phyloP scores from a whole-genome alignment of 2,888 invertebrate genomes.

The Heliconius cydno region DNA sequence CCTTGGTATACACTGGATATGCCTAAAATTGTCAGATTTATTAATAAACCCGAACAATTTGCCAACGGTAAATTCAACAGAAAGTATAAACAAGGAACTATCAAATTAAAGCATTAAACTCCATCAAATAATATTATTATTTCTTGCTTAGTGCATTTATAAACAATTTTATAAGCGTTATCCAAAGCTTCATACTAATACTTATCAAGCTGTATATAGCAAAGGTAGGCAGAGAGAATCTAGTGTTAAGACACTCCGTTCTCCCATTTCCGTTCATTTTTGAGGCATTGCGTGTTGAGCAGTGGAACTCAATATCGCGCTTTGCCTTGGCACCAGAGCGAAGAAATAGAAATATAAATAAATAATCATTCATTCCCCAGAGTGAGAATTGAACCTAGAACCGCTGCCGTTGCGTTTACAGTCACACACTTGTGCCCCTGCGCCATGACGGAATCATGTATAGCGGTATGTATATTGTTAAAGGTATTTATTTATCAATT shows the following conservation, averaged over 20 bases:
- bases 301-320: too few species aligned
- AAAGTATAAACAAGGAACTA: constrained; percentile 9
- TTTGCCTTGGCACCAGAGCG: too few species aligned
- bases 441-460: too few species aligned
- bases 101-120: background rate
- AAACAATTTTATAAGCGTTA: background rate
- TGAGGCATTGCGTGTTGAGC: too few species aligned
- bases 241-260: too few species aligned
- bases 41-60: background rate
- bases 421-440: too few species aligned
- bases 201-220: too few species aligned
- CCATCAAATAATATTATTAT: background rate
- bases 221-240: background rate
- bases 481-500: background rate
- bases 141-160: background rate
- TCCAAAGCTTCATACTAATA: background rate
- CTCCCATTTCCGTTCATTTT: too few species aligned
- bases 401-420: too few species aligned
- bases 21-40: constrained; percentile 22
- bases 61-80: background rate
- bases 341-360: too few species aligned
- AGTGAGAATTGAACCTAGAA: too few species aligned
- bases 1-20: constrained; percentile 5
- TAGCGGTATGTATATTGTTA: background rate
- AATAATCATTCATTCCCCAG: too few species aligned